Evolutionary conservation across 2,888 invertebrate species (phyloP).

Genomic region (Ypsolopha scabrella): DNA sequence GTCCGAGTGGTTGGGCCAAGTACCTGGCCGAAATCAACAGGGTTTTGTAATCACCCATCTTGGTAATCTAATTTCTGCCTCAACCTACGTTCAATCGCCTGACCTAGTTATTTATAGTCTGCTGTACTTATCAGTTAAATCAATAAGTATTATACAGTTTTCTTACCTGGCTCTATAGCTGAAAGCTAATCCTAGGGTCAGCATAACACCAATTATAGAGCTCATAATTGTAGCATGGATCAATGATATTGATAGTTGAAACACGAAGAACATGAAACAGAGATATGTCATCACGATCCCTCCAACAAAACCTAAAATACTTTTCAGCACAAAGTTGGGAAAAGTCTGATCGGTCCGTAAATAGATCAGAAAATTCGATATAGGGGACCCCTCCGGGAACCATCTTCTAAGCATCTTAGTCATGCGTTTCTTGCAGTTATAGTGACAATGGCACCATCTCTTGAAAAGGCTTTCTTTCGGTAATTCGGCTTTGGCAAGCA

Average conservation of each 20-base stretch:
- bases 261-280: constrained; percentile 76
- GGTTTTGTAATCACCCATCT: no score
- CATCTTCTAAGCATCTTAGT: constrained; percentile 37
- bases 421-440: constrained; percentile 41
- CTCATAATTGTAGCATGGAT: constrained; percentile 73
- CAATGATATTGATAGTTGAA: constrained; percentile 73
- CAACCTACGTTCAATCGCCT: no score
- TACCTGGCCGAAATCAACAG: no score
- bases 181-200: constrained; percentile 77
- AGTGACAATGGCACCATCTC: constrained; percentile 55
- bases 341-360: constrained; percentile 57
- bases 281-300: constrained; percentile 75
- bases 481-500: constrained; percentile 43
- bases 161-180: constrained; percentile 58
- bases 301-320: constrained; percentile 73
- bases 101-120: no score
- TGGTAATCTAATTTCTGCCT: no score
- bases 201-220: constrained; percentile 70
- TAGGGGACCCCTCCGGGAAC: constrained; percentile 44
- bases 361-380: constrained; percentile 35
- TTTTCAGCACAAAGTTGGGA: constrained; percentile 72
- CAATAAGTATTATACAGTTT: neutral
- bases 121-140: no score
- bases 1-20: no score
- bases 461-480: constrained; percentile 51